Conservation (phyloP, 2,797 vertebrate species). For the Alfaro cultratus region DNA sequence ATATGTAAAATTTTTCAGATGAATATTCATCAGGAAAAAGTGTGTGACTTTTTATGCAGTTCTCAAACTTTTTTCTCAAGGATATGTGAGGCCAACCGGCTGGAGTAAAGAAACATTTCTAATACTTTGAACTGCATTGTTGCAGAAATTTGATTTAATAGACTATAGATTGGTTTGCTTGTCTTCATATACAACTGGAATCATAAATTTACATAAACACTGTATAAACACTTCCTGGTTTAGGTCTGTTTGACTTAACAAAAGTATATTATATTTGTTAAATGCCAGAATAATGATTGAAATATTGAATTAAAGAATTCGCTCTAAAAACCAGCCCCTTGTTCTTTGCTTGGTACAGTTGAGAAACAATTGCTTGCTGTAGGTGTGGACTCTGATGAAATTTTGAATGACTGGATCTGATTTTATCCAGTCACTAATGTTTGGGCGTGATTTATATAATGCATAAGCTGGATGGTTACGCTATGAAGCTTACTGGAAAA, state of each 20-base stretch:
- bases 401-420: too few species aligned
- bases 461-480: too few species aligned
- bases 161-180: not conserved
- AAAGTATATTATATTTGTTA: not conserved
- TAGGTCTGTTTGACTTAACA: not conserved
- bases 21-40: not conserved
- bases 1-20: not conserved
- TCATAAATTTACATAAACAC: not conserved
- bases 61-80: not conserved
- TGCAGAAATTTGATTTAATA: too few species aligned
- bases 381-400: too few species aligned
- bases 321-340: too few species aligned
- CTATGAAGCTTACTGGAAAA: too few species aligned
- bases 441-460: too few species aligned
- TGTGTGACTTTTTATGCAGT: not conserved
- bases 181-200: not conserved
- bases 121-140: too few species aligned
- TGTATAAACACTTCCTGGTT: not conserved
- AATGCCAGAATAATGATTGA: not conserved
- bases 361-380: too few species aligned
- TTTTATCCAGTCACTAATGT: too few species aligned
- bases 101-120: not conserved
- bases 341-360: too few species aligned
- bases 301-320: too few species aligned
- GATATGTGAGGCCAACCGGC: not conserved